These are phyloP conservation scores for Epinephelus malabaricus DNA, from an alignment of 2,797 vertebrate genomes.

Conservation along the genomic window DNA sequence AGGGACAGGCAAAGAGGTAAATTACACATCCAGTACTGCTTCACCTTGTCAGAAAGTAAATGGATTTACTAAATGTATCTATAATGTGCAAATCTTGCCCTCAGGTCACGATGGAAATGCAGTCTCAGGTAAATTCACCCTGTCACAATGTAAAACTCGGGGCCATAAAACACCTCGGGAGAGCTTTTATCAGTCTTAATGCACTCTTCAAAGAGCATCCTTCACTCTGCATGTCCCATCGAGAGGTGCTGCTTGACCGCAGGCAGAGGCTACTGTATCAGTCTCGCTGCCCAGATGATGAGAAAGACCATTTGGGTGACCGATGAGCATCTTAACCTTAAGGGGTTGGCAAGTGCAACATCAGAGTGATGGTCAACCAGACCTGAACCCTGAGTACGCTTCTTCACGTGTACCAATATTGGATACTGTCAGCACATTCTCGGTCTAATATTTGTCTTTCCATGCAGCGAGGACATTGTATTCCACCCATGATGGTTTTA, in stretches of 20 bases:
- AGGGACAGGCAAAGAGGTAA: slow-evolving; percentile 44
- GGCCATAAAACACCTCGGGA: slow-evolving; percentile 57
- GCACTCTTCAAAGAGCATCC: slow-evolving; percentile 69
- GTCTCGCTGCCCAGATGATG: slow-evolving; percentile 70
- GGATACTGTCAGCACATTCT: slow-evolving; percentile 52
- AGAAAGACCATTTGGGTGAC: slow-evolving; percentile 73
- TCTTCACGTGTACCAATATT: slow-evolving; percentile 15
- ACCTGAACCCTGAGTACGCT: slow-evolving; percentile 3
- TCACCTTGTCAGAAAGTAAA: slow-evolving; percentile 69
- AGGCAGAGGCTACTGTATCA: slow-evolving; percentile 73
- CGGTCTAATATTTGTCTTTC: slow-evolving; percentile 41
- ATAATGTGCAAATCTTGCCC: slow-evolving; percentile 59
- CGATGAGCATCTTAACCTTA: slow-evolving; percentile 78
- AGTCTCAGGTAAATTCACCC: slow-evolving; percentile 69
- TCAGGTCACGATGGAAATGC: slow-evolving; percentile 58
- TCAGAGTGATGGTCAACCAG: slow-evolving; percentile 51
- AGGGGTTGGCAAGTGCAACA: slow-evolving; percentile 59
- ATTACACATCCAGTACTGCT: slow-evolving; percentile 15
- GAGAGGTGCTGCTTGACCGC: slow-evolving; percentile 72
- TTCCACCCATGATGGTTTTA: slow-evolving; percentile 46
- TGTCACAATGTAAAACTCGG: slow-evolving; percentile 54
- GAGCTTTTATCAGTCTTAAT: slow-evolving; percentile 74
- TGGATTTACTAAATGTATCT: slow-evolving; percentile 61
- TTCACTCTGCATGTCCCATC: slow-evolving; percentile 73
- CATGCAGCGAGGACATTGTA: slow-evolving; percentile 25